Base-by-base conservation (phyloP, 2,888 invertebrate species). In the Smittia aterrima region DNA sequence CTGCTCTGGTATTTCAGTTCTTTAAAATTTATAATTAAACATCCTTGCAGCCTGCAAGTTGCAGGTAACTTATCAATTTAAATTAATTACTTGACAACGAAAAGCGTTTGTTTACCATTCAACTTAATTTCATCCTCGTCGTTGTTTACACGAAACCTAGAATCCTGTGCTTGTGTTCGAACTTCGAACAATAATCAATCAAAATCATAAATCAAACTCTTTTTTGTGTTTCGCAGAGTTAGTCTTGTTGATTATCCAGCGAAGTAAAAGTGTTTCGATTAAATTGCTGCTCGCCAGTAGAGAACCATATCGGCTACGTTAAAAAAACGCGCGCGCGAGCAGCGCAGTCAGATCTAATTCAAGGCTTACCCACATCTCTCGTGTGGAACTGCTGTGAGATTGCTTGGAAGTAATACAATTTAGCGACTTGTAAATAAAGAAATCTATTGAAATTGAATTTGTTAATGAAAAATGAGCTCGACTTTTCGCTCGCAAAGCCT, bases 401-500 rank as follows among this genome's bases (percentile, higher is more conserved):
- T 38, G 66, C 38, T 66, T 66, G 20, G 40, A 38, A 66, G 25
- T 58, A 66, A 27, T 66, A 38, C 66, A 40, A 66, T 40, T 66
- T 66, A 66, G 22, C 32, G 66, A 32, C 32, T 66, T 25, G 25
- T 66, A 66, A 66, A 66, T 66, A 66, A 66, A 38, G 66, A 66
- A 38, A 66, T 66, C 66, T 66, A 66, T 66, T 66, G 66, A 66
- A 66, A 66, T 66, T 66, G 66, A 66, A 66, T 66, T 66, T 18
- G 32, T 66, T 66, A 66, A 38, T 66, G 66, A 66, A 66, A 66
- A 66, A 66, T 66, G 66, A 66, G 66, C 32, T n/a, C n/a, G n/a
- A n/a, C n/a, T 66, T 66, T 66, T 25, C 18, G 16, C 67, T 67
- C 22, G 32, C 16, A 66, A 66, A 66, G 66, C 27, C 20, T 47